Evolutionary conservation across 2,888 invertebrate genomes (phyloP), one percentile per base, ranked within the genome.

Genomic region (Synergus japonicus): DNA sequence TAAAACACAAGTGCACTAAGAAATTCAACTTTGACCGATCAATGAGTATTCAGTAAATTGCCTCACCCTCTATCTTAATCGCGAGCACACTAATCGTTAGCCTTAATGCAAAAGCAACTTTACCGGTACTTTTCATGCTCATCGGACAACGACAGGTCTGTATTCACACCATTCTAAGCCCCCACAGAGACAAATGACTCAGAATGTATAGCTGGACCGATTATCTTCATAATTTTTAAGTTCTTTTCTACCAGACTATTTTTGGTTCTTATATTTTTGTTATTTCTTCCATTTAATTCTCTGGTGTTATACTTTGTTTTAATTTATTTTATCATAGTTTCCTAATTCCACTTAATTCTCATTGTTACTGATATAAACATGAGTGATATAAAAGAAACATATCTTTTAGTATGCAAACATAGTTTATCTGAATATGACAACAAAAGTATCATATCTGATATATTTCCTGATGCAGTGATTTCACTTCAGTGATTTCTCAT

Each of bases 11-110:
- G 18, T 58, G 54, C 63, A 29, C 63, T 29, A 29, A 63, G 63
- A 29, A 63, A 63, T 63, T 63, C 63, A 63, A 63, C 63, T 63
- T 66, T 66, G n/a, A 66, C 41, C 41, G 41, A 66, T 43, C 41
- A 10, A 15, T 64, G 63, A 64, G 13, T 64, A 13, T 64, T 64
- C 63, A 29, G 64, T 65, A 44, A 66, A 66, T 66, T 66, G n/a
- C 43, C 43, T 66, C 66, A 66, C 66, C 18, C 66, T 66, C 66
- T 66, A 66, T 66, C 66, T 66, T 44, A 43, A 66, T 66, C 43
- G 66, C 10, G 2, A 66, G 43, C 41, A n/a, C 0, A 66, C 66
- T 63, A 63, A 63, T 63, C 60, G 22, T 22, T 18, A n/a, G 15
- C 15, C 58, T 41, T 8, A 41, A n/a, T 66, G 10, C n/a, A 66